These are phyloP conservation scores for Enteromius treurensis DNA, from an alignment of 2,797 vertebrate genomes.

Conservation along the genomic window DNA sequence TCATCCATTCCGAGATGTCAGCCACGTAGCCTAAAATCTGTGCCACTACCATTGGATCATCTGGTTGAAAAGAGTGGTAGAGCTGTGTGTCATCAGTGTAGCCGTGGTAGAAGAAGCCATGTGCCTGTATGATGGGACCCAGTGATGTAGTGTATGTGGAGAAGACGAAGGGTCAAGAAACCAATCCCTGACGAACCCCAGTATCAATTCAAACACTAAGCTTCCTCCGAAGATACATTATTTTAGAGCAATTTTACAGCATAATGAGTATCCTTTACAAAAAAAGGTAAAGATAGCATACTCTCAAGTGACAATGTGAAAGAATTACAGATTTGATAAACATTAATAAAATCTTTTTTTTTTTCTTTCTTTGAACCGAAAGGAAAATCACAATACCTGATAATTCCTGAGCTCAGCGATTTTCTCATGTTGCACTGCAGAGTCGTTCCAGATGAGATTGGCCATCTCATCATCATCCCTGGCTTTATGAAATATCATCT, in stretches of 20 bases:
- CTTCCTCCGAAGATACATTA: background rate
- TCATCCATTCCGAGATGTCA: too few relatives aligned
- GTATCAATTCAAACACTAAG: too few relatives aligned
- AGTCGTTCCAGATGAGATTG: constrained; percentile 98
- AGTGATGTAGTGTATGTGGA: too few relatives aligned
- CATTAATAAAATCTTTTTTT: background rate
- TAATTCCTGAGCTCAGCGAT: constrained; percentile 97
- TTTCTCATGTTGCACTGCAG: constrained; percentile 96
- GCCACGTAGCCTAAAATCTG: too few relatives aligned
- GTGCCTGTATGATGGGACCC: too few relatives aligned
- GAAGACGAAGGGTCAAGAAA: too few relatives aligned
- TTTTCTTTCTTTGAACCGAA: constrained; percentile 19
- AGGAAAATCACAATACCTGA: constrained; percentile 78
- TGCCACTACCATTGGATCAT: too few relatives aligned
- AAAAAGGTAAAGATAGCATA: background rate
- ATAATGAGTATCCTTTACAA: background rate
- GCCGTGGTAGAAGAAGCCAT: too few relatives aligned
- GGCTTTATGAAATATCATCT: constrained; percentile 90
- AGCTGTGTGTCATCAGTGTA: too few relatives aligned
- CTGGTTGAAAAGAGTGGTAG: too few relatives aligned
- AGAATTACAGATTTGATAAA: background rate
- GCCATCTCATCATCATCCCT: constrained; percentile 95
- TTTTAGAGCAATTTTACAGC: background rate
- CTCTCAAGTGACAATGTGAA: background rate
- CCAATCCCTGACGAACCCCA: too few relatives aligned